Conservation (phyloP, 1,140 invertebrate genomes). For the Potamilus streckersoni region DNA sequence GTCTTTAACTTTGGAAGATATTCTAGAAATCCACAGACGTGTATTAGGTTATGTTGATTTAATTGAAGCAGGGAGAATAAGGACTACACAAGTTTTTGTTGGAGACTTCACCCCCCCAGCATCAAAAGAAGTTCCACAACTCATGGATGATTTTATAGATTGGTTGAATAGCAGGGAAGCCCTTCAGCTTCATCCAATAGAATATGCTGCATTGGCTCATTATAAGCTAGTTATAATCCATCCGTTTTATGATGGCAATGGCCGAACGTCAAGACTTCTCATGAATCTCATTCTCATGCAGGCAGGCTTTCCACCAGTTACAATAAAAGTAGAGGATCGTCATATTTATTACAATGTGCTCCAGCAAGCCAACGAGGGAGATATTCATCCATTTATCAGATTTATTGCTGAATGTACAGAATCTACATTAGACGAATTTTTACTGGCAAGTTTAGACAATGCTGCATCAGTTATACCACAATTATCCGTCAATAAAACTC, state of each 20-base stretch:
- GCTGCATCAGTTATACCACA: constrained; percentile 25
- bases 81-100: constrained; percentile 82
- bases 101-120: constrained; percentile 90
- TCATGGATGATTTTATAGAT: constrained; percentile 89
- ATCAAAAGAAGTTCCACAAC: constrained; percentile 80
- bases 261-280: constrained; percentile 90
- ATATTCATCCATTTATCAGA: constrained; percentile 83
- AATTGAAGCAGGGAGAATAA: constrained; percentile 68
- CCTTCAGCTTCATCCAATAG: constrained; percentile 74
- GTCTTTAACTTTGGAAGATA: constrained; percentile 83
- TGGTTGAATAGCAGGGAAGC: constrained; percentile 91
- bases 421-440: constrained; percentile 90
- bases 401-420: constrained; percentile 96
- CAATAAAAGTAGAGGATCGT: constrained; percentile 92
- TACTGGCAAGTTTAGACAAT: constrained; percentile 50
- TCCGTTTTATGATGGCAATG: constrained; percentile 83
- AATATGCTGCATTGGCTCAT: constrained; percentile 93
- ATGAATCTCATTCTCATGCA: constrained; percentile 99
- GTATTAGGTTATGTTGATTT: constrained; percentile 91
- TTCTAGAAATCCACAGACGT: constrained; percentile 91
- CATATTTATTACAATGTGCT: constrained; percentile 83
- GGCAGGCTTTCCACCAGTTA: constrained; percentile 96
- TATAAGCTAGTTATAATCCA: constrained; percentile 97
- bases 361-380: constrained; percentile 84
- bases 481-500: constrained; percentile 17